These are phyloP conservation scores for Rhinopomastus cyanomelas DNA, from an alignment of 2,113 vertebrate species.

Conservation along the genomic window DNA sequence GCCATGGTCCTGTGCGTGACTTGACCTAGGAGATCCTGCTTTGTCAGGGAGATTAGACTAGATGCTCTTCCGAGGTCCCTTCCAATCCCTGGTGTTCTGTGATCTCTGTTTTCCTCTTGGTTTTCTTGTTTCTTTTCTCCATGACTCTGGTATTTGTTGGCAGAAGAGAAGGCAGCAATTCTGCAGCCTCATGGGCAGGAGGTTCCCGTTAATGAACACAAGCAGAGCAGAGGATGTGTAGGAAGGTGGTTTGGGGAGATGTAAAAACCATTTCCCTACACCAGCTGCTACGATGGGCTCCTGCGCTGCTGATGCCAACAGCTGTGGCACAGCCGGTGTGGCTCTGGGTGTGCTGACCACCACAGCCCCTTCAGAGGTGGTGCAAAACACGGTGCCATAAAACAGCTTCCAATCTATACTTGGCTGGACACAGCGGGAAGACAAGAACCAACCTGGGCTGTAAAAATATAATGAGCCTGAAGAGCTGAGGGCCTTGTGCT, in stretches of 20 bases:
- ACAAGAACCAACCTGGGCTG: neutral
- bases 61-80: too few relatives aligned
- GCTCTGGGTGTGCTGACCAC: neutral
- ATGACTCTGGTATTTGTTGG: neutral
- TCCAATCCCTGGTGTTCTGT: too few relatives aligned
- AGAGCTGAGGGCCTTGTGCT: neutral
- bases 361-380: neutral
- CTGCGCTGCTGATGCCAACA: neutral
- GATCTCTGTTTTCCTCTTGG: neutral
- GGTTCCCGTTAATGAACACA: neutral
- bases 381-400: neutral
- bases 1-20: too few relatives aligned
- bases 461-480: neutral
- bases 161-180: neutral
- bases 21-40: too few relatives aligned
- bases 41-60: too few relatives aligned
- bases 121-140: neutral
- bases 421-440: neutral
- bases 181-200: neutral
- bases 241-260: neutral
- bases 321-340: neutral
- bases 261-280: neutral
- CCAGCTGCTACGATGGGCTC: accelerated
- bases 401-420: neutral
- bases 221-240: neutral